Evolutionary conservation across 2,113 vertebrate species (phyloP).

Genomic region (Perccottus glenii): DNA sequence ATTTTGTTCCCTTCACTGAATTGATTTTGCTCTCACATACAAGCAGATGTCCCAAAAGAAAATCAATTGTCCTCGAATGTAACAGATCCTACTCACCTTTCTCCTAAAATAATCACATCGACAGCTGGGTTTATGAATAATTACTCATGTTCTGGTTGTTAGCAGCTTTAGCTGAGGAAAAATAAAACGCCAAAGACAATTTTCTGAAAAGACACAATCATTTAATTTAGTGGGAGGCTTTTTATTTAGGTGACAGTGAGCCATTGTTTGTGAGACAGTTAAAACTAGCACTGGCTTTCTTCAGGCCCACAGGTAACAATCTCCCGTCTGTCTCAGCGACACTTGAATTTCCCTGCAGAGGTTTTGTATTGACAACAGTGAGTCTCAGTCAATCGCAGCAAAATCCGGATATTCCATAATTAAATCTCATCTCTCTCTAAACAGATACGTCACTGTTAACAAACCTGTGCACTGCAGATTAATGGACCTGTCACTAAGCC

Average conservation of each 20-base stretch:
- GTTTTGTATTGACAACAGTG: slow-evolving; percentile 5
- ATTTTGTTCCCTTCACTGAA: neutral
- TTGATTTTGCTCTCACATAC: neutral
- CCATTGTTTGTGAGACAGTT: slow-evolving; percentile 21
- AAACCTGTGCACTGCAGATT: too few relatives aligned
- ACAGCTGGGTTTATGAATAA: slow-evolving; percentile 18
- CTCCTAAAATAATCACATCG: slow-evolving; percentile 3
- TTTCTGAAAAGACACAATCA: slow-evolving; percentile 14
- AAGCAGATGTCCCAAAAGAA: neutral
- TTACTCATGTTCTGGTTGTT: slow-evolving; percentile 18
- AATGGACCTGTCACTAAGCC: too few relatives aligned
- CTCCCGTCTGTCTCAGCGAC: slow-evolving; percentile 7
- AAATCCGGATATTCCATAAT: slow-evolving; percentile 18
- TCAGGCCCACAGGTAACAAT: neutral
- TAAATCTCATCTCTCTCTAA: neutral
- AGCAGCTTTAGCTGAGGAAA: slow-evolving; percentile 16
- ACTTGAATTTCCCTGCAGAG: slow-evolving; percentile 27
- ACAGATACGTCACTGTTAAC: neutral
- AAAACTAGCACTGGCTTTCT: neutral
- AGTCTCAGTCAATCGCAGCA: slow-evolving; percentile 3
- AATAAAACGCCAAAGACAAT: neutral
- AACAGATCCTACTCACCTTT: neutral
- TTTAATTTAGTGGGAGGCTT: neutral
- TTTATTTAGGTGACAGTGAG: slow-evolving; percentile 19
- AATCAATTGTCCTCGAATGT: neutral